Conservation (phyloP, 2,113 vertebrate genomes). For the Rhea pennata region DNA sequence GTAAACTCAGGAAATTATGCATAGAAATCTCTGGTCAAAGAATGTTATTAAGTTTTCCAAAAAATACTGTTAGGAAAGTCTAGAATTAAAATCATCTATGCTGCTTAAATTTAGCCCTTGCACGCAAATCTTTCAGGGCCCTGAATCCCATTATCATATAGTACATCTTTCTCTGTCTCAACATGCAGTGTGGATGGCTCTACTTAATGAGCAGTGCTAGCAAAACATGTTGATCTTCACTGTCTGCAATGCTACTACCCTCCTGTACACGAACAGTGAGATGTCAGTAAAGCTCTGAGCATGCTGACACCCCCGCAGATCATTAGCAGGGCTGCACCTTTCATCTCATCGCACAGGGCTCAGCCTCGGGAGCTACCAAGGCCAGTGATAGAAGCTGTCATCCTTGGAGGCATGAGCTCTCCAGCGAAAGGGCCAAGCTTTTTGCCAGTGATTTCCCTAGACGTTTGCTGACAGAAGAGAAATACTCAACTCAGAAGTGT, state of each 20-base stretch:
- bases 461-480: background rate
- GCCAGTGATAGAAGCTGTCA: background rate
- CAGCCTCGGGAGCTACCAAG: background rate
- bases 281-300: background rate
- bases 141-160: background rate
- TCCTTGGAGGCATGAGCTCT: background rate
- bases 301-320: background rate
- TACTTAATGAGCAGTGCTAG: background rate
- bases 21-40: background rate
- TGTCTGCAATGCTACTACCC: accelerated
- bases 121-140: background rate
- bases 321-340: background rate
- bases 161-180: background rate
- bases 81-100: background rate
- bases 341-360: background rate
- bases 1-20: background rate
- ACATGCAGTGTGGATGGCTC: no score
- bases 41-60: background rate
- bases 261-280: background rate
- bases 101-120: background rate
- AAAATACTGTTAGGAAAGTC: background rate
- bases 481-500: background rate
- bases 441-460: background rate
- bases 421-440: accelerated
- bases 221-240: background rate